phyloP scores from a whole-genome alignment of 2,797 vertebrate species.

The Cossypha polioptera region DNA sequence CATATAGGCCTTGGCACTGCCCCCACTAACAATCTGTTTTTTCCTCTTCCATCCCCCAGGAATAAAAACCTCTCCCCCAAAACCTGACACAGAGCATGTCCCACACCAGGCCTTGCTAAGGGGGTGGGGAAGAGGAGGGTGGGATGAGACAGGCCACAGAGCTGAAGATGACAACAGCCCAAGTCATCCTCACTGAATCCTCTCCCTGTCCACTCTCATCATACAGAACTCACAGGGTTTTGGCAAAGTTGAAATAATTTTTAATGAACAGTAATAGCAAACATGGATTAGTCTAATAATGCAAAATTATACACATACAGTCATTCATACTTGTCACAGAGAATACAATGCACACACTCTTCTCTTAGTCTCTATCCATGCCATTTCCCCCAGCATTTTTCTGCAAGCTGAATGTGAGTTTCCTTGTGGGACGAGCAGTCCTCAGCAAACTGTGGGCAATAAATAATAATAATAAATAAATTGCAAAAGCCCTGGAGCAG shows the following conservation, averaged over 20 bases:
- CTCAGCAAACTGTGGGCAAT: slow-evolving; percentile 37
- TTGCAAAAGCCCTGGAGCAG: slow-evolving; percentile 2
- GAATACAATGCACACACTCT: neutral
- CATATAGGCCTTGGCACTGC: neutral
- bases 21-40: neutral
- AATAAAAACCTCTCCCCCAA: neutral
- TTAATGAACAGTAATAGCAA: neutral
- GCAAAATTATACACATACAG: neutral
- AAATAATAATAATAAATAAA: slow-evolving; percentile 57
- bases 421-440: slow-evolving; percentile 14
- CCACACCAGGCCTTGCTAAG: neutral
- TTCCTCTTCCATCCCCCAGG: neutral
- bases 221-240: neutral
- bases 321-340: neutral
- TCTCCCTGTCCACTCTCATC: neutral
- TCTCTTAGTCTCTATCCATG: neutral
- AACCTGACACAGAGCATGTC: neutral
- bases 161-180: neutral
- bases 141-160: neutral
- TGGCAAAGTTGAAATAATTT: neutral
- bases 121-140: neutral
- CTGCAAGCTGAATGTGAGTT: neutral
- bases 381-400: neutral
- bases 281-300: neutral
- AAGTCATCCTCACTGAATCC: neutral